phyloP scores from a whole-genome alignment of 2,113 vertebrate species.

The Cyprinodon variegatus region DNA sequence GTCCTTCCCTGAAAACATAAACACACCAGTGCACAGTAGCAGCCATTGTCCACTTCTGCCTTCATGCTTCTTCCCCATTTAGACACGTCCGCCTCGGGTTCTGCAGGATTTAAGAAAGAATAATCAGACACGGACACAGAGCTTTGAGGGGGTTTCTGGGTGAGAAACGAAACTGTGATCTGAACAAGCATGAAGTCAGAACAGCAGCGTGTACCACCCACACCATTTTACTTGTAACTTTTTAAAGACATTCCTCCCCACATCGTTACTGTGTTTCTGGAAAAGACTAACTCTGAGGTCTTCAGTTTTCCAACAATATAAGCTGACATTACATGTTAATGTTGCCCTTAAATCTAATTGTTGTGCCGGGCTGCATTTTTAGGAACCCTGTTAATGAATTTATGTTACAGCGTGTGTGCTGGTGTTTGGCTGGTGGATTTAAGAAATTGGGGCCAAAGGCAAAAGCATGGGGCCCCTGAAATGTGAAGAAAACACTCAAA shows the following conservation, averaged over 20 bases:
- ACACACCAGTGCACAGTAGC: slow-evolving; percentile 50
- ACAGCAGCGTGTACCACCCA: background rate
- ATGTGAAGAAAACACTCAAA: no score
- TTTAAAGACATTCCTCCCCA: background rate
- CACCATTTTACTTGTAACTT: background rate
- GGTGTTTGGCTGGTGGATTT: no score
- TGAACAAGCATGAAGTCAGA: slow-evolving; percentile 12
- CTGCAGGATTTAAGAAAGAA: slow-evolving; percentile 26
- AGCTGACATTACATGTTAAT: background rate
- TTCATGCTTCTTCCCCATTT: background rate
- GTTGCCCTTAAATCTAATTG: background rate
- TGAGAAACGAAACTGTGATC: slow-evolving; percentile 25
- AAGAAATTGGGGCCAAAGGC: no score
- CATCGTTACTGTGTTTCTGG: background rate
- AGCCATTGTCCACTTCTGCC: slow-evolving; percentile 38
- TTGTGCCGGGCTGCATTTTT: background rate
- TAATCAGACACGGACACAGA: background rate
- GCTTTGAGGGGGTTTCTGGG: slow-evolving; percentile 19
- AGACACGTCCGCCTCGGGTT: slow-evolving; percentile 32
- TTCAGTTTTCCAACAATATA: background rate
- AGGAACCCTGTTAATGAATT: background rate
- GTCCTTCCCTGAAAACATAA: slow-evolving; percentile 51
- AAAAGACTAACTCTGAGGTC: background rate
- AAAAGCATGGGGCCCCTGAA: no score
- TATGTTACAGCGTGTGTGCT: background rate